Conservation (phyloP, 2,113 vertebrate species). For the Pangasianodon gigas region DNA sequence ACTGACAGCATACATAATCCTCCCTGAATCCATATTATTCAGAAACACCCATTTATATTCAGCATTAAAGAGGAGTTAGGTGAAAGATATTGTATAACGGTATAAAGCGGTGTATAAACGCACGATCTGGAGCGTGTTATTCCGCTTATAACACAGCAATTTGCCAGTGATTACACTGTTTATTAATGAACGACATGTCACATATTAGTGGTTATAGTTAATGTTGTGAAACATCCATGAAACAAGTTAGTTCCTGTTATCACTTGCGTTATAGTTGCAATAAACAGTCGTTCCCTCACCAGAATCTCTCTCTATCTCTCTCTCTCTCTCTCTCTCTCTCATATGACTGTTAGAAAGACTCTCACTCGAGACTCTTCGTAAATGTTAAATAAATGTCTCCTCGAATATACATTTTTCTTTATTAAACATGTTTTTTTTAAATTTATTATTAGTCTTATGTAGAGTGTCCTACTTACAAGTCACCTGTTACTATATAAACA, state of each 20-base stretch:
- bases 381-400: not conserved
- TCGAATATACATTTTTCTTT: not conserved
- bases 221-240: not conserved
- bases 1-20: not conserved
- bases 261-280: not conserved
- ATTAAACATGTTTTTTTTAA: not conserved
- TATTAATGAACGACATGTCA: not conserved
- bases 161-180: not conserved
- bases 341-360: not conserved
- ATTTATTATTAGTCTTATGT: not conserved
- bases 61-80: not conserved
- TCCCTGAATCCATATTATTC: not conserved
- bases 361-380: not conserved
- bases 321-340: not conserved
- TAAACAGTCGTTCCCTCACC: too few relatives aligned
- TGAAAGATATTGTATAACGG: too few relatives aligned
- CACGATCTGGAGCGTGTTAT: not conserved
- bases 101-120: too few relatives aligned
- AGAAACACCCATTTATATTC: not conserved
- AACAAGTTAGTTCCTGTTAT: not conserved
- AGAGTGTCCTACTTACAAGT: not conserved
- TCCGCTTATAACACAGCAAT: not conserved
- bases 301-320: not conserved
- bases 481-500: not conserved
- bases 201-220: not conserved